phyloP scores from a whole-genome alignment of 2,888 invertebrate species.

The Crepidodera aurea region DNA sequence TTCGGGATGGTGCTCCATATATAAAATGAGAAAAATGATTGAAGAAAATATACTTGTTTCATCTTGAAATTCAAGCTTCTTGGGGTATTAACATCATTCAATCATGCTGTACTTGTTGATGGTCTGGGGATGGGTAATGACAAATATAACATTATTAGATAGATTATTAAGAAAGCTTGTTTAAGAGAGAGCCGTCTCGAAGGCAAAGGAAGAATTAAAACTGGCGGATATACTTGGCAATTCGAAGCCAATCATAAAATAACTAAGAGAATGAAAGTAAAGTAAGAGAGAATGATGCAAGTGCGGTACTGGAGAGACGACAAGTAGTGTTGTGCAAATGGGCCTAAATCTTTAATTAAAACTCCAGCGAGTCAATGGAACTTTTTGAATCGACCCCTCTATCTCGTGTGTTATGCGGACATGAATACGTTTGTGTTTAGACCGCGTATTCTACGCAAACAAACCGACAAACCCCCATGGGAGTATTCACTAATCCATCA shows the following conservation, averaged over 20 bases:
- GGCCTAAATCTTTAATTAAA: constrained; percentile 35
- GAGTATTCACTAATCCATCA: constrained; percentile 35
- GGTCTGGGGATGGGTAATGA: no score
- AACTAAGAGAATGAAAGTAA: not conserved
- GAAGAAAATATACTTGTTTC: no score
- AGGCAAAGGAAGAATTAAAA: no score
- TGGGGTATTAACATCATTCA: no score
- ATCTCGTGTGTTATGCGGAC: constrained; percentile 23
- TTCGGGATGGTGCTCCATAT: no score
- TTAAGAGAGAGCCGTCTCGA: no score
- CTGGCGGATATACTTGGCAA: not conserved
- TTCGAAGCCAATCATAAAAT: no score
- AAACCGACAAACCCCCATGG: constrained; percentile 30
- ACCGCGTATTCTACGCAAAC: constrained; percentile 35
- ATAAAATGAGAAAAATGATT: no score
- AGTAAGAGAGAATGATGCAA: not conserved
- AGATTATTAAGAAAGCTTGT: no score
- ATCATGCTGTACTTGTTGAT: no score
- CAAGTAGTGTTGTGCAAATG: constrained; percentile 32
- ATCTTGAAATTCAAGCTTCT: no score
- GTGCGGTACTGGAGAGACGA: not conserved
- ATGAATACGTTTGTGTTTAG: constrained; percentile 36
- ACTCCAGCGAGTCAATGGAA: constrained; percentile 33
- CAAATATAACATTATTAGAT: no score
- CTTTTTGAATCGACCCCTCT: constrained; percentile 33